Evolutionary conservation across 2,797 vertebrate genomes (phyloP).

Genomic region (Glossophaga mutica): DNA sequence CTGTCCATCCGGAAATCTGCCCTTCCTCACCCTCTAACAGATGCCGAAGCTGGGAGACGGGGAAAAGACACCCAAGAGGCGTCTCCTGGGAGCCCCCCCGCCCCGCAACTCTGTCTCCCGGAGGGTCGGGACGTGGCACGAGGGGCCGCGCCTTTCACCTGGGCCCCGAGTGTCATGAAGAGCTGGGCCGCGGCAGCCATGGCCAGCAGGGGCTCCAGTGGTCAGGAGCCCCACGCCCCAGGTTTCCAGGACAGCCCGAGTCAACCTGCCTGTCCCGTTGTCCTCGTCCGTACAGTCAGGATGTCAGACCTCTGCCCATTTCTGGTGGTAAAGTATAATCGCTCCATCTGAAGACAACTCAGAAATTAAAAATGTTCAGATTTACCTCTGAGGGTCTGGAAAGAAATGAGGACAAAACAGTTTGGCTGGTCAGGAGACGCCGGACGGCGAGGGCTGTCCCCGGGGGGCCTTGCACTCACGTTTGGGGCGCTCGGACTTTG

Average conservation of each 20-base stretch:
- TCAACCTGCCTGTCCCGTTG: background rate
- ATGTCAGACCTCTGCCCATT: background rate
- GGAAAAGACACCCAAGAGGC: background rate
- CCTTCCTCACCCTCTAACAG: background rate
- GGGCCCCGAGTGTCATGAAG: background rate
- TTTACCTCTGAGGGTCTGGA: background rate
- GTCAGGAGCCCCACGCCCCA: background rate
- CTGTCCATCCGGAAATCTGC: background rate
- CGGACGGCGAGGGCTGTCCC: background rate
- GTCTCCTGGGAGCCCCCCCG: background rate
- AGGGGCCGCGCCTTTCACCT: background rate
- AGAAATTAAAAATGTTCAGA: background rate
- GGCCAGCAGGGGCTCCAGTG: background rate
- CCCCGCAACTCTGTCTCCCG: fast-evolving
- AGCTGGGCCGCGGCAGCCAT: too few species aligned
- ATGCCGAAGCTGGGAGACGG: background rate
- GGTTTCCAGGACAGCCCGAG: background rate
- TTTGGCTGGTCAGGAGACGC: background rate
- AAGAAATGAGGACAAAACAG: background rate
- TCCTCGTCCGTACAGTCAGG: background rate
- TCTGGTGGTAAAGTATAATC: background rate
- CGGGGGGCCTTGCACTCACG: background rate
- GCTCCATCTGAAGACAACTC: background rate
- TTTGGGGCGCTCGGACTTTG: background rate
- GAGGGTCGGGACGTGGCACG: too few species aligned